Base-by-base conservation (phyloP, 2,113 vertebrate species). In the Neogobius melanostomus region DNA sequence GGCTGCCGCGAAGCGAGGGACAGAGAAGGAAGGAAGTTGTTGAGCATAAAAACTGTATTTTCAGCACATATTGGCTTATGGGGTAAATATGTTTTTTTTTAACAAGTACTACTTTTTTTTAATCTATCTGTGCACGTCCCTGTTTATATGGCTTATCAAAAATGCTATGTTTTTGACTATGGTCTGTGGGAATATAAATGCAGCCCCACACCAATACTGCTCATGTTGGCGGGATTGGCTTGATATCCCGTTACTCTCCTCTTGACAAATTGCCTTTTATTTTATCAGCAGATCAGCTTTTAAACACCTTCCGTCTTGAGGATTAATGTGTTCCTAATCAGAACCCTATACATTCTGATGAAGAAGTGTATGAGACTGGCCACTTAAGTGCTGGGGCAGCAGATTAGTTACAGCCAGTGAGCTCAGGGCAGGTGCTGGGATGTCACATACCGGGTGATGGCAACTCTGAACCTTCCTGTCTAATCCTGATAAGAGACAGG, bases 291-390 rank as follows among this genome's bases (percentile, higher is more conserved):
- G 11, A 53, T 52, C 75, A 67, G 42, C 72, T 82, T 81, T 82
- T 64, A 88, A 84, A 84, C 74, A 72, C 61, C 74, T 82, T 78
- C 76, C 82, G 81, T 53, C 76, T 83, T 82, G 86, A 77, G 81
- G 82, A 87, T 88, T 83, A 88, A 90, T 84, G 81, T 85, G 75
- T 52, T 70, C 76, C 79, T 91, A 90, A 91, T 91, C 88, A 85
- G 82, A 49, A 71, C 14, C 82, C 76, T 36, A 36, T 36, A 69
- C 85, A 77, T 78, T 56, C 4, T 61, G 79, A 85, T 83, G 76
- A 81, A 82, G 68, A 44, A 6, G 73, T 57, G 64, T 65, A 68
- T 48, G 63, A 77, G 68, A 79, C 49, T 1, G 73, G 57, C 71
- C 66, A 48, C 79, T 82, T 77, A 43, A 67, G 80, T 88, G 80